Evolutionary conservation across 2,113 vertebrate genomes (phyloP).

Genomic region (human (Homo sapiens)): DNA sequence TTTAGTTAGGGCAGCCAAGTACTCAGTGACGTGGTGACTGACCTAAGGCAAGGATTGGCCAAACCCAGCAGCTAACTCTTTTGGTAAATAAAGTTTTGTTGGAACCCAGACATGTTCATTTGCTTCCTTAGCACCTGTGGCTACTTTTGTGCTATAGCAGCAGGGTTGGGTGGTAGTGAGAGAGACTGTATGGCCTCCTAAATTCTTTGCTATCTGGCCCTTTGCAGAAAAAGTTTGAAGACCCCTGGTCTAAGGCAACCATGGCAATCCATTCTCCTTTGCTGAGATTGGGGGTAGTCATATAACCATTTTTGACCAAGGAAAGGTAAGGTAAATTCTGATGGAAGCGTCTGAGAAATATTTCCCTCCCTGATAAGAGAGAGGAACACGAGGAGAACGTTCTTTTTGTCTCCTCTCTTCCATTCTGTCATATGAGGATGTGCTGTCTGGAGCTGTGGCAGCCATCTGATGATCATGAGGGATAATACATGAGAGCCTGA

Average conservation of each 20-base stretch:
- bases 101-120: not conserved
- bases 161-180: not conserved
- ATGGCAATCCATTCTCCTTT: not conserved
- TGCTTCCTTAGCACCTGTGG: not conserved
- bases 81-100: conserved; percentile 8
- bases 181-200: not conserved
- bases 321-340: not conserved
- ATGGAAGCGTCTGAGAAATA: not conserved
- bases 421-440: not conserved
- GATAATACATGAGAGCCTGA: not conserved
- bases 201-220: not conserved
- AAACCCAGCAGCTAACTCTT: not conserved
- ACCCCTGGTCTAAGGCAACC: not conserved
- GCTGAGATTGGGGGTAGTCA: not conserved
- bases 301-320: not conserved
- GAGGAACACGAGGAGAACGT: not conserved
- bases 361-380: not conserved
- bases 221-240: not conserved
- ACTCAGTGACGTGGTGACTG: not conserved
- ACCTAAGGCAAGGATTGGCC: not conserved
- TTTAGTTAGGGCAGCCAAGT: not conserved
- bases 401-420: not conserved
- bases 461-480: not conserved
- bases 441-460: not conserved
- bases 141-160: not conserved